Evolutionary conservation across 2,888 invertebrate genomes (phyloP).

Genomic region (Tipula lateralis): DNA sequence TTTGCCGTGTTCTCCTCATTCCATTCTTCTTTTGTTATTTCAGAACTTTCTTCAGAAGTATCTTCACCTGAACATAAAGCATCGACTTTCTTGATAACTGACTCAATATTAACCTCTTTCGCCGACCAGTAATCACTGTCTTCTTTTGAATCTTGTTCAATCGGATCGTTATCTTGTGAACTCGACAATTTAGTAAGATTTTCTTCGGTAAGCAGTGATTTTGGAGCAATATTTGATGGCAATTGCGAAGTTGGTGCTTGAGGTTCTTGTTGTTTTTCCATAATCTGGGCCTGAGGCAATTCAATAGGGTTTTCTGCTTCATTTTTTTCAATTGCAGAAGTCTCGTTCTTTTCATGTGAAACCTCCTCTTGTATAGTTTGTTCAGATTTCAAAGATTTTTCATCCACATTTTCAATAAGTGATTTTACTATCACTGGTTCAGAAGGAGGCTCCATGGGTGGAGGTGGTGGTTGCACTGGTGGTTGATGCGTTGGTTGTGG

Average conservation of each 20-base stretch:
- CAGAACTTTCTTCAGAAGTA: slow-evolving; percentile 27
- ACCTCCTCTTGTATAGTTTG: background rate
- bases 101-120: slow-evolving; percentile 74
- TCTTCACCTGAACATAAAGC: slow-evolving; percentile 56
- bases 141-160: slow-evolving; percentile 57
- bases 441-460: background rate
- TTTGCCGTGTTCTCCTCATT: background rate
- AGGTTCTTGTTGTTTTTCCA: background rate
- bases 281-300: background rate
- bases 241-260: background rate
- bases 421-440: background rate
- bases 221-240: slow-evolving; percentile 35
- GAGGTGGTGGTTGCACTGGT: background rate
- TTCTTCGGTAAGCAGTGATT: slow-evolving; percentile 43
- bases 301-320: slow-evolving; percentile 31
- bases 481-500: slow-evolving; percentile 19
- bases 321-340: slow-evolving; percentile 31
- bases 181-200: slow-evolving; percentile 44
- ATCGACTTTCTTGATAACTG: slow-evolving; percentile 74
- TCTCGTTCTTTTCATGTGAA: slow-evolving; percentile 27
- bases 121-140: slow-evolving; percentile 74
- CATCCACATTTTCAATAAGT: background rate
- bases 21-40: slow-evolving; percentile 26
- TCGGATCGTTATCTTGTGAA: slow-evolving; percentile 41
- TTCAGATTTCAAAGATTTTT: background rate